Evolutionary conservation across 2,797 vertebrate species (phyloP).

Genomic region (Cirrhinus molitorella): DNA sequence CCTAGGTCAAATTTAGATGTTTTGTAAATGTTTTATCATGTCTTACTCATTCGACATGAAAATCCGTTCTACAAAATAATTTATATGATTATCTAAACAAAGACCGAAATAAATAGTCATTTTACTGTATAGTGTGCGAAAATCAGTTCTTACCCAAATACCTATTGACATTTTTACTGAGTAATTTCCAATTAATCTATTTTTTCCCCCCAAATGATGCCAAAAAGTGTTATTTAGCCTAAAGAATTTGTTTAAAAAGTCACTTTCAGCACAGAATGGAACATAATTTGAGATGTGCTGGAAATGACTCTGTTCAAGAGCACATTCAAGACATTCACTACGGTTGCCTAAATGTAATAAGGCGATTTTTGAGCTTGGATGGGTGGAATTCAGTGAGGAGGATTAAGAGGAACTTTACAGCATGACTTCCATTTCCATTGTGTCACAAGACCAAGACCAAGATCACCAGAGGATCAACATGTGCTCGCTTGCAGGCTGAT

Average conservation of each 20-base stretch:
- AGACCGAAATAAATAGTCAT: background rate
- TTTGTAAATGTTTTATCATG: background rate
- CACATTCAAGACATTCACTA: background rate
- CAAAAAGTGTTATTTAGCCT: background rate
- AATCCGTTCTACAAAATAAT: too few species aligned
- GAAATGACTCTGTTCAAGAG: background rate
- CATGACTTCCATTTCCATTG: conserved; percentile 53
- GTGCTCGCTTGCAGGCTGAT: conserved; percentile 15
- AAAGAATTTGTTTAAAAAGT: background rate
- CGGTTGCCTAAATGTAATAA: conserved; percentile 13
- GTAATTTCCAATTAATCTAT: background rate
- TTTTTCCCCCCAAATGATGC: background rate
- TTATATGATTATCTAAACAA: too few species aligned
- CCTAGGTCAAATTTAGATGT: background rate
- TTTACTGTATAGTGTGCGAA: background rate
- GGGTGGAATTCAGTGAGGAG: conserved; percentile 60
- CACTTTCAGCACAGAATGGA: background rate
- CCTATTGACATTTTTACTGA: background rate
- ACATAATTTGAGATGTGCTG: background rate
- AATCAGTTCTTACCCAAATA: background rate
- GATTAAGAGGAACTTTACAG: conserved; percentile 51
- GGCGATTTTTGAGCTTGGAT: conserved; percentile 42
- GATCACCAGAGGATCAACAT: conserved; percentile 58
- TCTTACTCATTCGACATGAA: too few species aligned
- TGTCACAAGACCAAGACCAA: conserved; percentile 63